Percentiles rank a stretch among this genome's conserved stretches.
Conservation (phyloP, 2,888 invertebrate genomes). For the Pyrochroa serraticornis region DNA sequence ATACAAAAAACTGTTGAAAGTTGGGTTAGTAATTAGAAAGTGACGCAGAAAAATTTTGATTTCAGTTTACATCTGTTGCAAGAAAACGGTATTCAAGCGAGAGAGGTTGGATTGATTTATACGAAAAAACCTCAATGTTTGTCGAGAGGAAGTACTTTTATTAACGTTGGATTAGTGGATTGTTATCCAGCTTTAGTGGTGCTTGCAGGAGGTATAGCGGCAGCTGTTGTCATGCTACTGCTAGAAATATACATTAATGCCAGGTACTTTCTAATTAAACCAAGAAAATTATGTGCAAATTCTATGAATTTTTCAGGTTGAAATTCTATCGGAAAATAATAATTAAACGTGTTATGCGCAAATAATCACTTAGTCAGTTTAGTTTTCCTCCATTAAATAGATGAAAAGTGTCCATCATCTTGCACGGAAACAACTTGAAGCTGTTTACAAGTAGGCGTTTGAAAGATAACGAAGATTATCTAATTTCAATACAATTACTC, state of each 20-base stretch:
- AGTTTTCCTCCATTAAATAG: no score
- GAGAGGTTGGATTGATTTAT: constrained; percentile 63
- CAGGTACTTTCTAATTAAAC: background rate
- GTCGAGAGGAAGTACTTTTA: constrained; percentile 64
- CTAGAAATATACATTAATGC: constrained; percentile 33
- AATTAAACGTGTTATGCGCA: no score
- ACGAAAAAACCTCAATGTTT: constrained; percentile 66
- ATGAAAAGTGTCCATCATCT: no score
- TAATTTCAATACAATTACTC: no score
- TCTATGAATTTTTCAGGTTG: no score
- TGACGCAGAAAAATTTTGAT: constrained; percentile 1
- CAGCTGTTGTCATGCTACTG: constrained; percentile 38
- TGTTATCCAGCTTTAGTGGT: constrained; percentile 60
- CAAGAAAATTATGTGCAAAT: no score
- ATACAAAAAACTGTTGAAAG: constrained; percentile 66
- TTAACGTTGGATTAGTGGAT: constrained; percentile 66
- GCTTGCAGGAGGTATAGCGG: constrained; percentile 41
- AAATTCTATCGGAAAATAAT: no score
- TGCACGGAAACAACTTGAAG: no score
- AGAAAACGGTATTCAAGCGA: constrained; percentile 65
- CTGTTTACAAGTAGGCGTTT: no score
- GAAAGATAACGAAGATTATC: no score
- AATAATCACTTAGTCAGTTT: no score
- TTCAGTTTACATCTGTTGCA: constrained; percentile 62
- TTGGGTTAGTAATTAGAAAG: constrained; percentile 58